phyloP scores from a whole-genome alignment of 2,797 vertebrate genomes.

The Crypturellus tataupa region DNA sequence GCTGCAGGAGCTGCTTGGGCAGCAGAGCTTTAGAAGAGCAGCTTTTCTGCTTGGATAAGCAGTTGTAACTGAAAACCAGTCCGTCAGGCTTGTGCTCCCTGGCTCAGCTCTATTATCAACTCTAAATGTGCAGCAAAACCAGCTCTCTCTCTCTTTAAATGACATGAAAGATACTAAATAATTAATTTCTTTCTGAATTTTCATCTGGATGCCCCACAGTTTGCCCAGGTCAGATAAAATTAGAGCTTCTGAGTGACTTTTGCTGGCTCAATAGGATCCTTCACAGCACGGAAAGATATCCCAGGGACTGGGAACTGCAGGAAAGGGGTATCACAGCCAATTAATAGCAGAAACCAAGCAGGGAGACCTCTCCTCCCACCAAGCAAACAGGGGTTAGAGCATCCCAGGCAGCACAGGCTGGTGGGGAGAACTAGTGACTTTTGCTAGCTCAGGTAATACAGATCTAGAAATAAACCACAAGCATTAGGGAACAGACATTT shows the following conservation, averaged over 20 bases:
- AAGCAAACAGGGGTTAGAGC: neutral
- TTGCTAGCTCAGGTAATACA: neutral
- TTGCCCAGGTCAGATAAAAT: neutral
- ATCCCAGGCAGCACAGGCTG: neutral
- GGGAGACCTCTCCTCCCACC: neutral
- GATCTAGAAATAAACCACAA: neutral
- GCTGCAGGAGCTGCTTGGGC: neutral
- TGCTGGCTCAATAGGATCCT: neutral
- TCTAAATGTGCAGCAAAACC: neutral
- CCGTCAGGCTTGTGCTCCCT: neutral
- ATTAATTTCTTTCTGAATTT: neutral
- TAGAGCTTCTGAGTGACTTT: neutral
- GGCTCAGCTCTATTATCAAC: neutral
- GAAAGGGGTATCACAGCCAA: neutral
- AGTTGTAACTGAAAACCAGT: neutral
- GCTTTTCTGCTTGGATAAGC: constrained; percentile 1
- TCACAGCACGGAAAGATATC: no score
- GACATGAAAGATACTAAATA: constrained; percentile 4
- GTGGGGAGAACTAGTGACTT: neutral
- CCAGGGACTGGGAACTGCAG: no score
- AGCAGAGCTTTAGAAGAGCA: neutral
- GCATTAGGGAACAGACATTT: neutral
- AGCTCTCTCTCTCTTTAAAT: neutral
- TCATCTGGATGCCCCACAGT: neutral
- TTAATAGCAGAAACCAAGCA: neutral